These are phyloP conservation scores for Macaca nemestrina DNA, from an alignment of 2,113 vertebrate genomes.

Conservation along the genomic window DNA sequence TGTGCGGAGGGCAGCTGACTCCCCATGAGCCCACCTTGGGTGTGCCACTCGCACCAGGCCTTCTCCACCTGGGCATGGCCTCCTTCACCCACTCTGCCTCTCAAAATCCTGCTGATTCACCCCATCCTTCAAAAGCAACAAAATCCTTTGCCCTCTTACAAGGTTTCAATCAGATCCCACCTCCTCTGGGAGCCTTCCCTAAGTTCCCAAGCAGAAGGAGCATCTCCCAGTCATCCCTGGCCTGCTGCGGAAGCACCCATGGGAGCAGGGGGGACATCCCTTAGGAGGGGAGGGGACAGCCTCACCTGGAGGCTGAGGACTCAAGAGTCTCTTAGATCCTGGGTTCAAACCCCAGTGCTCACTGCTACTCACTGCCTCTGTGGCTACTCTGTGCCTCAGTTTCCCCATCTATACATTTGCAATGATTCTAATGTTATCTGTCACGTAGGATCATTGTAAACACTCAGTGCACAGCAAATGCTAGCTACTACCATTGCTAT, in stretches of 20 bases:
- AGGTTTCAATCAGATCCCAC: background rate
- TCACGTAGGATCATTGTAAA: background rate
- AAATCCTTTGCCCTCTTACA: background rate
- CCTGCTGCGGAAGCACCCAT: background rate
- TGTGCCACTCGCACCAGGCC: accelerated
- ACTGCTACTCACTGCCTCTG: background rate
- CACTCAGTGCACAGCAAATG: background rate
- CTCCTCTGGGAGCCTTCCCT: background rate
- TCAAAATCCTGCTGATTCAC: background rate
- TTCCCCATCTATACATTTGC: background rate
- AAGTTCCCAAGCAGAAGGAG: background rate
- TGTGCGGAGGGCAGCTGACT: accelerated
- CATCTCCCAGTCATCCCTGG: background rate
- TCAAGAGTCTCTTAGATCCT: background rate
- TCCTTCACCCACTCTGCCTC: background rate
- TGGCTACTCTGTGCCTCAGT: background rate
- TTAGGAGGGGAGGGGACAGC: too few relatives aligned
- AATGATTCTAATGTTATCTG: background rate
- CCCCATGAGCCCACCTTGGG: accelerated
- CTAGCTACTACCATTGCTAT: accelerated
- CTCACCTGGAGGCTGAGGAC: background rate
- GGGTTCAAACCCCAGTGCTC: background rate
- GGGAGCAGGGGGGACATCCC: too few relatives aligned
- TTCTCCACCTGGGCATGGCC: background rate
- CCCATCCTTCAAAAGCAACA: background rate